These are phyloP conservation scores for Noctua pronuba DNA, from an alignment of 2,888 invertebrate genomes.

Conservation along the genomic window DNA sequence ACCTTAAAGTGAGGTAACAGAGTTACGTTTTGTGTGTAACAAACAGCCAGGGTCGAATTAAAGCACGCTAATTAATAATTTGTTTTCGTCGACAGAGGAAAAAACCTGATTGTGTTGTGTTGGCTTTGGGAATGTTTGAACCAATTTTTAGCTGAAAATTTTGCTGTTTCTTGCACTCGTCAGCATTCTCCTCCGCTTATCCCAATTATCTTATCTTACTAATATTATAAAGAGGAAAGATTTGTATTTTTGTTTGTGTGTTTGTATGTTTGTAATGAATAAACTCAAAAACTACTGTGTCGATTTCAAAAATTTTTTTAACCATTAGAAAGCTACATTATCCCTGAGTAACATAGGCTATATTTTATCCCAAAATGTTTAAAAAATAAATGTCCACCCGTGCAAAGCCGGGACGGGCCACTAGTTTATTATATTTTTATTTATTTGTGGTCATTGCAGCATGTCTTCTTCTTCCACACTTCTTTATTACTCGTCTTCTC, in stretches of 20 bases:
- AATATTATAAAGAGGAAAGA: no score
- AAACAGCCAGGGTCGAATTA: conserved; percentile 52
- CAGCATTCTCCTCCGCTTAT: not conserved
- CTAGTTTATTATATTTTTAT: no score
- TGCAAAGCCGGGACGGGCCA: no score
- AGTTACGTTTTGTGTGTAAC: conserved; percentile 37
- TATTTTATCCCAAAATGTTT: no score
- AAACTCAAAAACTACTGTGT: no score
- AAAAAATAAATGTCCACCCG: no score
- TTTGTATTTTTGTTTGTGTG: no score
- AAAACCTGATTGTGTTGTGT: conserved; percentile 37
- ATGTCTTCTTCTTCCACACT: not conserved
- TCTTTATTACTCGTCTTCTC: not conserved
- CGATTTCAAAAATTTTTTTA: no score
- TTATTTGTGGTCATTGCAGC: not conserved
- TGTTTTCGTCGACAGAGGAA: conserved; percentile 55
- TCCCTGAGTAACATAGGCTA: no score
- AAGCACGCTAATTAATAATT: conserved; percentile 67
- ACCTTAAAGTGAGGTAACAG: conserved; percentile 24
- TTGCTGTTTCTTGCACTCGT: not conserved
- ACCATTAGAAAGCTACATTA: no score
- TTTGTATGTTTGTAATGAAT: no score
- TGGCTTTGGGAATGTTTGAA: conserved; percentile 34
- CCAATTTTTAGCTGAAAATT: conserved; percentile 7
- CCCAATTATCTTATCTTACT: no score